Evolutionary conservation across 2,113 vertebrate species (phyloP), one percentile per base, ranked within the genome.

Genomic region (Sphyrna mokarran): DNA sequence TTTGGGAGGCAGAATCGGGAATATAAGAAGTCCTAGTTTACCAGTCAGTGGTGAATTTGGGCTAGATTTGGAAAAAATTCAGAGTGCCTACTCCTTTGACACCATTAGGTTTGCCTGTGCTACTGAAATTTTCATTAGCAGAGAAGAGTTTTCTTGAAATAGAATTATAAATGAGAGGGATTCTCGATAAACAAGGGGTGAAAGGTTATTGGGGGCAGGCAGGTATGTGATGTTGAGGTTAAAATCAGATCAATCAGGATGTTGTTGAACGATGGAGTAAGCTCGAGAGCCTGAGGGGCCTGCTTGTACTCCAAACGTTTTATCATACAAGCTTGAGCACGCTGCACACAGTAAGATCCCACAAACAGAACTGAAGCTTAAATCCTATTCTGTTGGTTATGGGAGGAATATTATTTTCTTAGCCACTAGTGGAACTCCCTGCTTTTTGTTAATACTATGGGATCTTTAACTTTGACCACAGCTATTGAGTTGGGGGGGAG

Each of bases 151-250:
- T 14, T n/a, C n/a, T 80, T 80, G n/a, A 80, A 80, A 16, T 80
- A 80, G 16, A n/a, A 80, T 80, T n/a, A 33, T 54, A 5, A 54
- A 54, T 4, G 48, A 54, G 48, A 54, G 3, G 5, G 48, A 54
- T 54, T 54, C 48, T 54, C 48, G 48, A 54, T 54, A 54, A 54
- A 4, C 48, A 54, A 54, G 48, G 48, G 48, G 48, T 54, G 48
- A 54, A 5, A 2, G 48, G 48, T 54, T 54, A 54, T 54, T 54
- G 48, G 48, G 48, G 48, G 98, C 97, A 98, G 43, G 43, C 43
- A 48, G 43, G 43, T 48, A 48, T 48, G 43, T 48, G 43, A 3
- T 3, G 3, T 54, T 54, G 48, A 54, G 48, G 48, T 54, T 54
- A 54, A 54, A 54, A 54, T 54, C 48, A 54, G 48, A 54, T 54